Conservation (phyloP, 2,888 invertebrate genomes). For the Petrolisthes manimaculis region DNA sequence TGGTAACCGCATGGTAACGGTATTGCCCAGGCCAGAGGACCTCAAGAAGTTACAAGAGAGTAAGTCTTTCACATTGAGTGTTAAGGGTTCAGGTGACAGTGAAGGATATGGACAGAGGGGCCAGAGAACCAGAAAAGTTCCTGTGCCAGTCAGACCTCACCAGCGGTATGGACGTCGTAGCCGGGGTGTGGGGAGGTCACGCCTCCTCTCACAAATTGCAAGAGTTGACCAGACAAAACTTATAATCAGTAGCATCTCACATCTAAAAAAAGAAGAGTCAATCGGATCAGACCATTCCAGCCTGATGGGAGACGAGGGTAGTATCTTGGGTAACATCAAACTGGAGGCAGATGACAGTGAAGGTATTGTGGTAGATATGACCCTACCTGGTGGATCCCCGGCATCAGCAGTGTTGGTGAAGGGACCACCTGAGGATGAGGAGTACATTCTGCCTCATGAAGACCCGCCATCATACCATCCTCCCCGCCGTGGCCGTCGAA, state of each 20-base stretch:
- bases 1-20: slow-evolving; percentile 61
- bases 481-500: slow-evolving; percentile 52
- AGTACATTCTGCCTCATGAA: slow-evolving; percentile 32
- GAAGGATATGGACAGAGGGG: slow-evolving; percentile 29
- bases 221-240: slow-evolving; percentile 7
- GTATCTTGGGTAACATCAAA: slow-evolving; percentile 35
- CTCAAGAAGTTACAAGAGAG: slow-evolving; percentile 60
- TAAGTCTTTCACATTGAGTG: slow-evolving; percentile 59
- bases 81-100: slow-evolving; percentile 44
- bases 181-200: slow-evolving; percentile 37
- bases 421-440: slow-evolving; percentile 53
- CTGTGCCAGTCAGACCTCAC: slow-evolving; percentile 61
- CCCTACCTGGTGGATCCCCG: slow-evolving; percentile 47
- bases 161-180: slow-evolving; percentile 52
- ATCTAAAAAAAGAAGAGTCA: slow-evolving; percentile 40
- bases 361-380: slow-evolving; percentile 55
- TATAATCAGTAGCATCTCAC: slow-evolving; percentile 22
- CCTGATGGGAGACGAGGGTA: slow-evolving; percentile 3
- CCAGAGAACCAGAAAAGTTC: slow-evolving; percentile 43
- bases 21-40: slow-evolving; percentile 64
- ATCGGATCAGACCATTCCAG: slow-evolving; percentile 19
- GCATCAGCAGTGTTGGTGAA: slow-evolving; percentile 55
- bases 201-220: slow-evolving; percentile 22
- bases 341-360: slow-evolving; percentile 37
- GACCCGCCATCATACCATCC: background rate